phyloP scores from a whole-genome alignment of 2,888 invertebrate genomes.

The Ditula angustiorana region DNA sequence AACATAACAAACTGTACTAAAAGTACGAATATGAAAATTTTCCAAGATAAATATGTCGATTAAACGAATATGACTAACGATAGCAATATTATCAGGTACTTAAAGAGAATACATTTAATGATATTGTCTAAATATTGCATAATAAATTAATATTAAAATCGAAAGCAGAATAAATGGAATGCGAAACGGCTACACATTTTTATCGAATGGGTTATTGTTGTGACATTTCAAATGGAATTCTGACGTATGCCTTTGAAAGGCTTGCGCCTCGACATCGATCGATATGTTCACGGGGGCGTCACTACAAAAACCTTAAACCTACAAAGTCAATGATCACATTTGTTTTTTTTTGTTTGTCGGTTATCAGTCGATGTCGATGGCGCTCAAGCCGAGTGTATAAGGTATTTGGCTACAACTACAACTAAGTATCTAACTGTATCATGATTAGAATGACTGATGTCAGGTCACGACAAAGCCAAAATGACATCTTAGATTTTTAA shows the following conservation, averaged over 20 bases:
- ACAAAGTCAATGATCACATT: constrained; percentile 37
- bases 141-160: constrained; percentile 14
- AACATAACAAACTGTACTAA: constrained; percentile 13
- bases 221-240: constrained; percentile 12
- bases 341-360: constrained; percentile 16
- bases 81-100: constrained; percentile 37
- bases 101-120: constrained; percentile 26
- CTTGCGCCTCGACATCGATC: constrained; percentile 14
- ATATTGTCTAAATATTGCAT: constrained; percentile 24
- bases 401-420: constrained; percentile 5
- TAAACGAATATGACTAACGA: constrained; percentile 22
- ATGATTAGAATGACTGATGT: background rate
- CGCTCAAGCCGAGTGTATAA: background rate
- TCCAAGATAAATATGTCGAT: constrained; percentile 10
- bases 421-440: constrained; percentile 1
- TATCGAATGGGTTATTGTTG: background rate
- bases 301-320: constrained; percentile 33
- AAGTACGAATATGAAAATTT: constrained; percentile 3
- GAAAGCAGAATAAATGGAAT: constrained; percentile 32
- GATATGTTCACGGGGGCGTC: constrained; percentile 2
- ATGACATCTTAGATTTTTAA: background rate
- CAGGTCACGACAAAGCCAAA: too few species aligned
- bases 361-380: constrained; percentile 16
- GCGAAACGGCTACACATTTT: constrained; percentile 8
- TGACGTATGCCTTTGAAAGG: background rate